Evolutionary conservation across 2,113 vertebrate genomes (phyloP), one percentile per base, ranked within the genome.

Genomic region (Microcebus murinus): DNA sequence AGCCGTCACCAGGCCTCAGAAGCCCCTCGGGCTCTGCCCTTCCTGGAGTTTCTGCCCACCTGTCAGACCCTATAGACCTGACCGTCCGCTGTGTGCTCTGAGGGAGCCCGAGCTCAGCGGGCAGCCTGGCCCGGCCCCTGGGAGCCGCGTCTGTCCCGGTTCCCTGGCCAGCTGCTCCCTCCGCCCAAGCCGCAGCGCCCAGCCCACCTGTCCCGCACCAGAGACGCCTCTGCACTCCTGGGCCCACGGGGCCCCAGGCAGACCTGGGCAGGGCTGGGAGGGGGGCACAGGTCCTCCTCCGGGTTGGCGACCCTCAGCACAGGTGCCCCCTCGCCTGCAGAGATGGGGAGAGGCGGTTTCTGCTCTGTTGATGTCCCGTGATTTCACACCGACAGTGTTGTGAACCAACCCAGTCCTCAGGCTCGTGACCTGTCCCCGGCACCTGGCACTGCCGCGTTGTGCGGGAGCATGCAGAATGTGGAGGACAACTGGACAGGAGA

Each of bases 1-100:
- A 10, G 63, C 4, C 0, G 8, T 8, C 48, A 10, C n/a, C 10
- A 0, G 7, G 68, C 45, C 63, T 36, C 11, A 3, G 12, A 0
- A 11, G 1, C 11, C 10, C 6, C 57, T 31, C 8, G 27, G 50
- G 17, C 48, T 82, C 81, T 48, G 34, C 6, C 34, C 20, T 36
- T 34, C 55, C 50, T 0, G 0, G 36, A 20, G n/a, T 21, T 36
- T 27, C 68, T 4, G 4, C 18, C 45, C 59, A 63, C 39, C 65
- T 20, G 31, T 7, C 48, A 4, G 6, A 59, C n/a, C 0, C 0
- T 4, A 36, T 2, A 39, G 25, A 25, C 6, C 23, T 0, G 10
- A 52, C 45, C 17, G 48, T 2, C 39, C 7, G n/a, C 82, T 0
- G 4, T 25, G 3, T 14, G 25, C 27, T 57, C 45, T 7, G 18